Evolutionary conservation across 2,797 vertebrate species (phyloP), one percentile per base, ranked within the genome.

Genomic region (Mus caroli): DNA sequence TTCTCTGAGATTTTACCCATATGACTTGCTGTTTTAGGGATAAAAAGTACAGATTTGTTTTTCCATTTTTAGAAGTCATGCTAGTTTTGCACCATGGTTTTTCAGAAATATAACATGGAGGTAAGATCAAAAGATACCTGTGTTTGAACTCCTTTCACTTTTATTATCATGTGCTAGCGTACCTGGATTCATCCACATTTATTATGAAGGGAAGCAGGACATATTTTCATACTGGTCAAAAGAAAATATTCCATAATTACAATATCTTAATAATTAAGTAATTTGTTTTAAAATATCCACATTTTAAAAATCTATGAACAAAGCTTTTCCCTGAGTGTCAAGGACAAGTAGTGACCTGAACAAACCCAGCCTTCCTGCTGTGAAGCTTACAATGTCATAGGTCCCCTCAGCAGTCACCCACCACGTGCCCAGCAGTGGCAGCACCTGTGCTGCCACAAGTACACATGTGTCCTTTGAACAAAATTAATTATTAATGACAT

Each of bases 71-170:
- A 89, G 92, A 94, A 92, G 89, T 62, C 76, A 75, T 34, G 79
- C 10, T 34, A 71, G 80, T 90, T 91, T 87, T 79, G n/a, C 1
- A 24, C n/a, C 26, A 24, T 78, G 54, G 76, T 76, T 92, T 40
- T 95, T 95, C 26, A 95, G 28, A 95, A 90, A 88, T 83, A 4
- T 86, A 9, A 64, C 58, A 17, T 56, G 31, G 60, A 84, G 86
- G 6, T 69, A 88, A 90, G 10, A 60, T 77, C 24, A 95, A 92
- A 91, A 5, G 12, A 73, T 75, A 40, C 3, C 52, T 85, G 50
- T 46, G 6, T 46, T 83, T 17, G 15, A 58, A 14, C 6, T 10
- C 4, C 31, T 46, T 76, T 92, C 34, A 46, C 17, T 31, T 34
- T 9, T 4, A 80, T 79, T 90, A 58, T 11, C 4, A 87, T 83